Conservation (phyloP, 1,140 invertebrate species). For the Eufriesea mexicana region DNA sequence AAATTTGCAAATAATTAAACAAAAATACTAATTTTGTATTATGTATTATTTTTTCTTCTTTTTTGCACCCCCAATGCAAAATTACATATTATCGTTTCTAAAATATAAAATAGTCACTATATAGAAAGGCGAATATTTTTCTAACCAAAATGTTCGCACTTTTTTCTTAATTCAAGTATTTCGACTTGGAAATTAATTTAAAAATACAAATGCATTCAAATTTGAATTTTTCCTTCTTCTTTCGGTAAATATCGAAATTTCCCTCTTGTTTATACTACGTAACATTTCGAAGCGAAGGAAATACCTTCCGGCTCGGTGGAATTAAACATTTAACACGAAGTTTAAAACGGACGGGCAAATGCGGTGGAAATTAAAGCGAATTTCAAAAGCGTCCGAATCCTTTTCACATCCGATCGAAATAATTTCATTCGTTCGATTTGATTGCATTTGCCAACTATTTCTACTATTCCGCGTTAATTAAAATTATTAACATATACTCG, state of each 20-base stretch:
- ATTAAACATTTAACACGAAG: not conserved
- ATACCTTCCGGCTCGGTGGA: not conserved
- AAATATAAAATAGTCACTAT: too few relatives aligned
- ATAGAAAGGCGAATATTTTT: too few relatives aligned
- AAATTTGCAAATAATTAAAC: too few relatives aligned
- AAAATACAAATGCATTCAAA: too few relatives aligned
- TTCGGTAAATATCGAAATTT: not conserved
- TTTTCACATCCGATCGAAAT: not conserved
- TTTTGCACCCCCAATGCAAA: too few relatives aligned
- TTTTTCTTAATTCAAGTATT: too few relatives aligned
- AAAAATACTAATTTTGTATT: too few relatives aligned
- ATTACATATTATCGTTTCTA: too few relatives aligned
- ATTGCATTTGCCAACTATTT: not conserved
- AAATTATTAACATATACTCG: conserved; percentile 4
- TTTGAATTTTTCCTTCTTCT: too few relatives aligned
- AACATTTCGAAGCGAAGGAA: not conserved
- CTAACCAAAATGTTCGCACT: too few relatives aligned
- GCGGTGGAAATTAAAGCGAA: not conserved
- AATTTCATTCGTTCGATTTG: not conserved
- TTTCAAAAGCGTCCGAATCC: not conserved
- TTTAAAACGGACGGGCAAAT: not conserved
- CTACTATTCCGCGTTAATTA: not conserved
- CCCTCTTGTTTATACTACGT: not conserved
- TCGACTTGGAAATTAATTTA: too few relatives aligned
- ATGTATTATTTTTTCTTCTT: too few relatives aligned